Evolutionary conservation across 1,140 invertebrate genomes (phyloP).

Genomic region (Camponotus vicinus): DNA sequence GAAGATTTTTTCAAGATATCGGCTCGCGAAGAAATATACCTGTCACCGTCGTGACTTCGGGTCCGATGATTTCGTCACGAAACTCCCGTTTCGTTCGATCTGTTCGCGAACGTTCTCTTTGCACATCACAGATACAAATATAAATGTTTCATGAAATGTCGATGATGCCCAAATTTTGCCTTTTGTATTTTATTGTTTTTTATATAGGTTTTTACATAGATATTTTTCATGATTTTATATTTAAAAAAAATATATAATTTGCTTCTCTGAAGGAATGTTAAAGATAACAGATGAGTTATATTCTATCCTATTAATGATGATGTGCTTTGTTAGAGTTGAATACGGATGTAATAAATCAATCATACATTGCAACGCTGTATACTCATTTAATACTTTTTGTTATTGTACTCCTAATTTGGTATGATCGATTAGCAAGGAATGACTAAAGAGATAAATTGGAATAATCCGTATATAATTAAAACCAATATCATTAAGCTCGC

Average conservation of each 20-base stretch:
- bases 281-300: not conserved
- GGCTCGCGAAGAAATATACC: conserved; percentile 51
- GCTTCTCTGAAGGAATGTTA: not conserved
- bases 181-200: not conserved
- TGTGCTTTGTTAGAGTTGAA: not conserved
- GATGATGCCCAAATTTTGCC: not conserved
- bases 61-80: conserved; percentile 66
- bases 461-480: conserved; percentile 51
- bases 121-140: not conserved
- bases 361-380: not conserved
- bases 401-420: conserved; percentile 33
- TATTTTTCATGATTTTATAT: not conserved
- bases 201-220: too few relatives aligned
- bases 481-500: conserved; percentile 29
- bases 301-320: not conserved
- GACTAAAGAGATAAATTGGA: conserved; percentile 30
- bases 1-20: conserved; percentile 61
- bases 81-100: conserved; percentile 37
- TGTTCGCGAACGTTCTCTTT: conserved; percentile 21
- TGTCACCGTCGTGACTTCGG: conserved; percentile 49
- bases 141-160: not conserved
- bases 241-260: not conserved
- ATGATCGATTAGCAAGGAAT: conserved; percentile 36
- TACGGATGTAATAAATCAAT: conserved; percentile 22
- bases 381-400: conserved; percentile 1